phyloP scores from a whole-genome alignment of 2,888 invertebrate genomes.

The Phalera bucephala region DNA sequence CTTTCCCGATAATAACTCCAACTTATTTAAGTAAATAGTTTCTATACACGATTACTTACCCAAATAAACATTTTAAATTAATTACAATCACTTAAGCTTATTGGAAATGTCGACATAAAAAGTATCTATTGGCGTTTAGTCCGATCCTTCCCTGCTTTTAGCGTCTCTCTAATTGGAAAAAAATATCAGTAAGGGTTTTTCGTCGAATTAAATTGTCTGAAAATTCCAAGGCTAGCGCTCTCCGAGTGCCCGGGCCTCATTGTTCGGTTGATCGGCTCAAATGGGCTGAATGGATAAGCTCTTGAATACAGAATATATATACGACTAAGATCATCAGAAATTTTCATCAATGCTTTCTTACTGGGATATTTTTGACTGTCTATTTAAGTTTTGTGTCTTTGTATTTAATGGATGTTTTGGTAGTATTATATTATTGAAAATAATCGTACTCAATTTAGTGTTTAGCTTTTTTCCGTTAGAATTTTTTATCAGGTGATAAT shows the following conservation, averaged over 20 bases:
- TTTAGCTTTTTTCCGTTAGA: too few species aligned
- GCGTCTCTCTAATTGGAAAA: constrained; percentile 32
- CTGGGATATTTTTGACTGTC: too few species aligned
- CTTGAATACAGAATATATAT: constrained; percentile 25
- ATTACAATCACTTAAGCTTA: constrained; percentile 15
- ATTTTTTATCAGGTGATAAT: too few species aligned
- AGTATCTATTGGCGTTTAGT: constrained; percentile 14
- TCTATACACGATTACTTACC: too few species aligned
- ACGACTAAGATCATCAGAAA: constrained; percentile 26
- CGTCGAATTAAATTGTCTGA: constrained; percentile 32
- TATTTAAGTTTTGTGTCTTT: too few species aligned
- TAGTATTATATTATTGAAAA: too few species aligned
- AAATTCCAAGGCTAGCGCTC: constrained; percentile 26
- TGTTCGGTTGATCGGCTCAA: constrained; percentile 34
- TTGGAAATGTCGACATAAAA: constrained; percentile 11
- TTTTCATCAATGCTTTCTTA: constrained; percentile 20
- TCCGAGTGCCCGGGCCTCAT: constrained; percentile 20
- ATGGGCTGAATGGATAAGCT: constrained; percentile 34
- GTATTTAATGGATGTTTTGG: too few species aligned
- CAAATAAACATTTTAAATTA: background rate
- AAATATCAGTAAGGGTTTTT: constrained; percentile 29
- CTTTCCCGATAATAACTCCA: too few species aligned
- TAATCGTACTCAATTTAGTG: too few species aligned
- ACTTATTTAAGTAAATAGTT: too few species aligned
- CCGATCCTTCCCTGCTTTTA: constrained; percentile 11